A percentile compares a stretch with the other conserved stretches of the same genome.
These are phyloP conservation scores for Acromyrmex echinatior DNA, from an alignment of 1,140 invertebrate genomes.

Conservation along the genomic window DNA sequence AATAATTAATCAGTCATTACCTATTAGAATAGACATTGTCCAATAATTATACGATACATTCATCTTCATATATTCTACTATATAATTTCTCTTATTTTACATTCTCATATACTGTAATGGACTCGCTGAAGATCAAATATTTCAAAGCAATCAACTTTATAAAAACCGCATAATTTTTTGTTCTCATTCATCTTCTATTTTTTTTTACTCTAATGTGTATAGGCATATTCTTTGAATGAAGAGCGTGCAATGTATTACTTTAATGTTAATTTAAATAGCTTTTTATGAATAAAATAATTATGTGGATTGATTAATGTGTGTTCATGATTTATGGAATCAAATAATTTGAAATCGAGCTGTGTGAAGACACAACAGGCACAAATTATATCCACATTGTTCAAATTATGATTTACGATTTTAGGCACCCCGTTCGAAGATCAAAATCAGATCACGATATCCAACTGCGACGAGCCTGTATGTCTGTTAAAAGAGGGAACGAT, in stretches of 20 bases:
- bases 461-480: slow-evolving; percentile 89
- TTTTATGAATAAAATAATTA: neutral
- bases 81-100: neutral
- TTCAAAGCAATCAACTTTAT: slow-evolving; percentile 37
- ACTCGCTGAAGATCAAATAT: neutral
- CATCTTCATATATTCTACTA: neutral
- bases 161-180: neutral
- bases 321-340: neutral
- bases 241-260: neutral
- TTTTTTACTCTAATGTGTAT: neutral
- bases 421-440: slow-evolving; percentile 66
- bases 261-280: neutral
- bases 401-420: slow-evolving; percentile 47
- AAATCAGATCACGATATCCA: slow-evolving; percentile 86
- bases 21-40: neutral
- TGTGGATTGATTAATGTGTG: neutral
- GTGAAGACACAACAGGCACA: neutral
- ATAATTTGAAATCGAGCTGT: neutral
- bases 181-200: neutral
- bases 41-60: neutral
- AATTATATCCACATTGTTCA: neutral
- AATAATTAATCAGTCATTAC: neutral
- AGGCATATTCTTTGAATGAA: neutral
- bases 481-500: slow-evolving; percentile 88
- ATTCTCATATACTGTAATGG: neutral